Conservation (phyloP, 2,113 vertebrate genomes). For the Talpa occidentalis region DNA sequence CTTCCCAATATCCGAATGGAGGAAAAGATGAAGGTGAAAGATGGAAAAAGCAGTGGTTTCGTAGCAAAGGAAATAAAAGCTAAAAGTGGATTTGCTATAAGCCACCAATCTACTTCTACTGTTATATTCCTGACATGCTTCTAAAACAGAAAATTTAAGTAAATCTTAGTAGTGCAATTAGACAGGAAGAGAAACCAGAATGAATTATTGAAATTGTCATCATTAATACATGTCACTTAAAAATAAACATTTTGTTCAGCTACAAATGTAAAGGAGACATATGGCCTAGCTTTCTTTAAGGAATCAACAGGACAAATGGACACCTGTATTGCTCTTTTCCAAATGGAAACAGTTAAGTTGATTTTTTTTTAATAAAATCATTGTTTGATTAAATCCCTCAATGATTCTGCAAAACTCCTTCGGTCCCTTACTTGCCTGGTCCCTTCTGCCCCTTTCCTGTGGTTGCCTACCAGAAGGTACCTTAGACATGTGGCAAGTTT, state of each 20-base stretch:
- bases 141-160: slow-evolving; percentile 37
- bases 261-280: not conserved
- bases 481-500: too few relatives aligned
- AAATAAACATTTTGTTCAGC: not conserved
- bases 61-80: slow-evolving; percentile 20
- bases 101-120: not conserved
- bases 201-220: slow-evolving; percentile 39
- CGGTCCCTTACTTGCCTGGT: too few relatives aligned
- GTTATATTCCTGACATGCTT: slow-evolving; percentile 26
- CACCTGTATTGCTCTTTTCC: slow-evolving; percentile 19
- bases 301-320: not conserved
- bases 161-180: slow-evolving; percentile 27
- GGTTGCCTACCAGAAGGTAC: too few relatives aligned
- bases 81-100: not conserved
- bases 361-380: slow-evolving; percentile 40
- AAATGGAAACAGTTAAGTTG: slow-evolving; percentile 28
- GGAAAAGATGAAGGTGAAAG: not conserved
- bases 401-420: not conserved
- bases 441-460: too few relatives aligned
- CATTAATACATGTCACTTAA: slow-evolving; percentile 28
- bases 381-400: not conserved
- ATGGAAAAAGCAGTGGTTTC: not conserved
- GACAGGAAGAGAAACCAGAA: not conserved
- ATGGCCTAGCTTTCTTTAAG: not conserved
- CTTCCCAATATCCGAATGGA: not conserved